Percentiles rank a stretch among this genome's conserved stretches.
These are phyloP conservation scores for Ditylenchus dipsaci DNA, from an alignment of 1,140 invertebrate genomes.

Conservation along the genomic window DNA sequence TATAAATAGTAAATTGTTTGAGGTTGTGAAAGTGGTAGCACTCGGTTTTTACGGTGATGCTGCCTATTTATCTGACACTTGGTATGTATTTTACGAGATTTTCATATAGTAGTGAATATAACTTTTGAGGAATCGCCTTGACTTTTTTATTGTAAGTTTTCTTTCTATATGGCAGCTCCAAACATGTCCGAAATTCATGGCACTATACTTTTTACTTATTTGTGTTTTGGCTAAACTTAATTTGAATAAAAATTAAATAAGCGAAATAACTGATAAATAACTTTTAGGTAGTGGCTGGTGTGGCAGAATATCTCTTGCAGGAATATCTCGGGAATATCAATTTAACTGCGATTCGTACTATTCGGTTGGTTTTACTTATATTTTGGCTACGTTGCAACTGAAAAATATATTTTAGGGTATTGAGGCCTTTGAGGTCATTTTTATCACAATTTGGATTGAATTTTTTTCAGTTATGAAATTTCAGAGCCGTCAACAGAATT, in stretches of 20 bases:
- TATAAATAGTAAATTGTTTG: conserved; percentile 15
- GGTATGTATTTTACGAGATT: too few species aligned
- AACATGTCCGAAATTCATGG: too few species aligned
- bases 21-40: conserved; percentile 95
- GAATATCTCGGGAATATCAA: conserved; percentile 85
- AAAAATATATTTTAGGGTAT: too few species aligned
- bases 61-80: conserved; percentile 91
- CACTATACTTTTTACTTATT: too few species aligned
- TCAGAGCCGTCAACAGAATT: conserved; percentile 97
- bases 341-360: conserved; percentile 92
- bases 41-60: conserved; percentile 94
- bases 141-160: conserved; percentile 84
- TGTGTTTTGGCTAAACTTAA: too few species aligned
- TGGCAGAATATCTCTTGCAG: conserved; percentile 86
- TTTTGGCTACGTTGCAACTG: too few species aligned
- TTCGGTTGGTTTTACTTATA: conserved; percentile 68
- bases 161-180: conserved; percentile 60
- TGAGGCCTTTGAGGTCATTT: too few species aligned
- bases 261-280: too few species aligned
- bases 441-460: too few species aligned
- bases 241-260: too few species aligned
- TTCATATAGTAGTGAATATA: too few species aligned
- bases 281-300: neutral
- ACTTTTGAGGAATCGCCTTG: conserved; percentile 74
- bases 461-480: conserved; percentile 68